Percentiles rank a stretch among this genome's conserved stretches.
These are phyloP conservation scores for Anguilla rostrata DNA, from an alignment of 2,113 vertebrate genomes.

Conservation along the genomic window DNA sequence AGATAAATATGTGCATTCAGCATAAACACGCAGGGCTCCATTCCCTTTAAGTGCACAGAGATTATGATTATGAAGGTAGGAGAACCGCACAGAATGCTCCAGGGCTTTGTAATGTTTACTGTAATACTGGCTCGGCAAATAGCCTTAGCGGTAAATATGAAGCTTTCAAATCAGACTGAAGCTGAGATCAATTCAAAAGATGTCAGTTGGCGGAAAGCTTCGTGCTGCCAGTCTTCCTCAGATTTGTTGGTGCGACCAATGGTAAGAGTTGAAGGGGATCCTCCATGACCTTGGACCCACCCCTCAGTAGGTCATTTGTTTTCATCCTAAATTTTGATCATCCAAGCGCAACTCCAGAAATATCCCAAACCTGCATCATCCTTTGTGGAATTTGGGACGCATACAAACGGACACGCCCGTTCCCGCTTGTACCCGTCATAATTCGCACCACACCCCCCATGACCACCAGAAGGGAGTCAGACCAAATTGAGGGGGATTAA, in stretches of 20 bases:
- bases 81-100: not conserved
- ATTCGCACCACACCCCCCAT: not conserved
- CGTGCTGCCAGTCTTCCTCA: not conserved
- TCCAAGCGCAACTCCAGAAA: not conserved
- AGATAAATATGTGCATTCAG: not conserved
- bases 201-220: not conserved
- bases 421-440: not conserved
- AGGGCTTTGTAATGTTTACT: not conserved
- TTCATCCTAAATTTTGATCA: not conserved
- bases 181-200: not conserved
- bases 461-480: not conserved
- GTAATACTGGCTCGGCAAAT: not conserved
- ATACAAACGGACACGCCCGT: not conserved
- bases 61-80: too few species aligned
- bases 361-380: not conserved
- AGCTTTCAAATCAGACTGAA: not conserved
- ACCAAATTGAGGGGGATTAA: not conserved
- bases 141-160: not conserved
- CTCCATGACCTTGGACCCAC: not conserved
- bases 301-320: not conserved
- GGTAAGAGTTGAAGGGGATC: not conserved
- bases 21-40: not conserved
- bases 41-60: too few species aligned
- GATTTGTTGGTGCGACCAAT: not conserved
- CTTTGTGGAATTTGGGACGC: not conserved